Conservation (phyloP, 2,797 vertebrate genomes). For the Petrocephalus sullivani region DNA sequence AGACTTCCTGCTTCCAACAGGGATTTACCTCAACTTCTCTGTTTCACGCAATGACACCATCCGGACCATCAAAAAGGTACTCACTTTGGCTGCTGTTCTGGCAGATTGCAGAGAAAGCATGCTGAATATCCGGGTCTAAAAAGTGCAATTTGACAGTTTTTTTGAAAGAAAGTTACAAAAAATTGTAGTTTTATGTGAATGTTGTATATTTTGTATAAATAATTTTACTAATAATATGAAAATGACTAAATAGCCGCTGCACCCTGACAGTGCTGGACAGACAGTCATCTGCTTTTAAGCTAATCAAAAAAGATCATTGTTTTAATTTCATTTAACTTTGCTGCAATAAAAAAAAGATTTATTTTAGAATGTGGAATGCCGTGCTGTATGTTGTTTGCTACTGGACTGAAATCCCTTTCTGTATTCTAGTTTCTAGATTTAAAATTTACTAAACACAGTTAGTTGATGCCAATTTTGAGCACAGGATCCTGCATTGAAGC, state of each 20-base stretch:
- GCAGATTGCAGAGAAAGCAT: neutral
- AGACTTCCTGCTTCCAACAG: constrained; percentile 93
- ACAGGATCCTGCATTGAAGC: neutral
- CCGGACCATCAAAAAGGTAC: constrained; percentile 82
- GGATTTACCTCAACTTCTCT: constrained; percentile 85
- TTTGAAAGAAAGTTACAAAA: neutral
- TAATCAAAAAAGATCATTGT: constrained; percentile 9
- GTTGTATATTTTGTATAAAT: neutral
- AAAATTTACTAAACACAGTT: neutral
- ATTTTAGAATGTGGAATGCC: neutral
- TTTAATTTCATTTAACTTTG: neutral
- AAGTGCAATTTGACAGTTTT: neutral
- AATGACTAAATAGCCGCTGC: neutral
- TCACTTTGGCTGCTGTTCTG: neutral
- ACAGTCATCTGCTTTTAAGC: neutral
- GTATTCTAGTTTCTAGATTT: too few relatives aligned
- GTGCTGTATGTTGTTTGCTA: neutral
- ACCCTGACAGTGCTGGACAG: neutral
- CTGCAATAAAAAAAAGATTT: neutral
- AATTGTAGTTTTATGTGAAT: neutral
- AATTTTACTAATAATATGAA: neutral
- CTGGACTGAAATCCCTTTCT: neutral
- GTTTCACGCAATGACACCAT: constrained; percentile 85
- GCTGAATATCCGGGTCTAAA: neutral
- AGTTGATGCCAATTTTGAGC: neutral